These are phyloP conservation scores for Ophioninae sp. DNA, from an alignment of 2,888 invertebrate genomes.

Conservation along the genomic window DNA sequence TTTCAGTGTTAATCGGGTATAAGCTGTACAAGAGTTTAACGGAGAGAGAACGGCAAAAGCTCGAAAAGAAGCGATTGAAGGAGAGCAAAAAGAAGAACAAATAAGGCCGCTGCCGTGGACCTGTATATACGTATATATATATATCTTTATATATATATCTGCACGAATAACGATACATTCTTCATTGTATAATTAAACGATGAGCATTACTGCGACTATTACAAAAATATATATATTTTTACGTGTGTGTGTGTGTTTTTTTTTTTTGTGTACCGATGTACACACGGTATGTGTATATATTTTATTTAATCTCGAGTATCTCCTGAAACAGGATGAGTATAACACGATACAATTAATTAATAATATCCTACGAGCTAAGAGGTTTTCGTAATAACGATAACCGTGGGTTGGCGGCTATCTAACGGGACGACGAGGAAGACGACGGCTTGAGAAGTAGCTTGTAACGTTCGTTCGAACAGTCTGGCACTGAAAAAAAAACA, in stretches of 20 bases:
- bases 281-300: neutral
- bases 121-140: neutral
- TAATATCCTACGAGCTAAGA: conserved; percentile 32
- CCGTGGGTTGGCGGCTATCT: conserved; percentile 1
- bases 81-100: conserved; percentile 90
- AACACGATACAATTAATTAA: conserved; percentile 19
- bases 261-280: neutral
- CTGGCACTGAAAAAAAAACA: conserved; percentile 66
- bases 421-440: conserved; percentile 50
- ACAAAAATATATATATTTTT: conserved; percentile 30
- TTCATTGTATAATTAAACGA: conserved; percentile 65
- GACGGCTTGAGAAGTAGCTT: conserved; percentile 76
- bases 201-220: conserved; percentile 30
- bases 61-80: conserved; percentile 91
- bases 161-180: conserved; percentile 54
- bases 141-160: neutral
- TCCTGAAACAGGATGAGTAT: conserved; percentile 9
- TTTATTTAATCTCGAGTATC: conserved; percentile 21
- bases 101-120: neutral
- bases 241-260: neutral
- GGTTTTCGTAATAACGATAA: conserved; percentile 1
- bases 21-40: conserved; percentile 91
- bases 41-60: conserved; percentile 88
- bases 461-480: conserved; percentile 75
- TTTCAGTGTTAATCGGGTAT: conserved; percentile 93